Evolutionary conservation across 2,113 vertebrate genomes (phyloP).

Genomic region (Tupaia chinensis): DNA sequence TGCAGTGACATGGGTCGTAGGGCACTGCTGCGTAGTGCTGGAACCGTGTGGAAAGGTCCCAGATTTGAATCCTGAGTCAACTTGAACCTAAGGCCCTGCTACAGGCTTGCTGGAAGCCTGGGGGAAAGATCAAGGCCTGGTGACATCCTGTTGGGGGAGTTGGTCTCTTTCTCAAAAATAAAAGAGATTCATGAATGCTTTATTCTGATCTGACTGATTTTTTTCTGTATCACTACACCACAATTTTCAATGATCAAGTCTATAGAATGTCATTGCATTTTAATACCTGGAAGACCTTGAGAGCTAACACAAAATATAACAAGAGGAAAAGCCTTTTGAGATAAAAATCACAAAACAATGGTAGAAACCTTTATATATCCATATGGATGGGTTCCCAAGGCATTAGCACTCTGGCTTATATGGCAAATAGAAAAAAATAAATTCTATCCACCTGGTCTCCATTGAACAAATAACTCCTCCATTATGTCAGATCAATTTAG

Average conservation of each 20-base stretch:
- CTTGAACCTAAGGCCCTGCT: too few species aligned
- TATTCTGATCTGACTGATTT: background rate
- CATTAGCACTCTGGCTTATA: slow-evolving; percentile 38
- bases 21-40: too few species aligned
- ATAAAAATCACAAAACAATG: slow-evolving; percentile 33
- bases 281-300: slow-evolving; percentile 1
- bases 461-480: slow-evolving; percentile 84
- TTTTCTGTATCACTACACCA: background rate
- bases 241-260: background rate
- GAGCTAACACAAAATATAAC: slow-evolving; percentile 19
- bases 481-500: slow-evolving; percentile 72
- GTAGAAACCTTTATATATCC: slow-evolving; percentile 62
- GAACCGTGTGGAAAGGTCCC: too few species aligned
- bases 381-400: slow-evolving; percentile 85
- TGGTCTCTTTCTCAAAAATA: too few species aligned
- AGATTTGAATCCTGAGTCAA: too few species aligned
- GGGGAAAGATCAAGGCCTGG: too few species aligned
- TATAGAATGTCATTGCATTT: background rate
- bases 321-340: slow-evolving; percentile 60
- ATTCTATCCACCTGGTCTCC: slow-evolving; percentile 80
- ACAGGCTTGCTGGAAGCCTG: too few species aligned
- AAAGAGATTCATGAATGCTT: background rate
- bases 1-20: too few species aligned
- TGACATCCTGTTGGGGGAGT: too few species aligned
- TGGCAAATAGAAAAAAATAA: slow-evolving; percentile 72